Evolutionary conservation across 2,113 vertebrate species (phyloP).

Genomic region (Cyprinodon tularosa): DNA sequence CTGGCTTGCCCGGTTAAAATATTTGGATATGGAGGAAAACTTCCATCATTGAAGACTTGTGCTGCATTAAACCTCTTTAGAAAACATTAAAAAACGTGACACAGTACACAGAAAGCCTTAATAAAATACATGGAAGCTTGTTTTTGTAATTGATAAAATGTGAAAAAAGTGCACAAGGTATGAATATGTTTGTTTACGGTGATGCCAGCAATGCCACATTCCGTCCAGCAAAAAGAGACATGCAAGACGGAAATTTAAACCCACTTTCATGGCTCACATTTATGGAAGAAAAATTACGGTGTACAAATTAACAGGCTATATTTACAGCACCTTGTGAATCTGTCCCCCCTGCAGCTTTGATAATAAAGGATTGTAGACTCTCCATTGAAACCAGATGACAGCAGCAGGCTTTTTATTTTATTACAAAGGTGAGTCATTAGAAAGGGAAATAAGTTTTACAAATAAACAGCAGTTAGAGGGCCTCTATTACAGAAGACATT

Average conservation of each 20-base stretch:
- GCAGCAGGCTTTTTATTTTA: constrained; percentile 68
- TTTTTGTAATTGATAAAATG: neutral
- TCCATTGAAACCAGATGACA: constrained; percentile 79
- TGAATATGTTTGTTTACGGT: neutral
- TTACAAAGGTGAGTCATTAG: constrained; percentile 79
- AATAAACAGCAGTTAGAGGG: constrained; percentile 73
- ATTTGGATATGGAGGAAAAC: too few relatives aligned
- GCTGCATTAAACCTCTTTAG: too few relatives aligned
- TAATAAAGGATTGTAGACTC: constrained; percentile 67
- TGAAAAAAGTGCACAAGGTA: neutral
- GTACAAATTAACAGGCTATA: constrained; percentile 82
- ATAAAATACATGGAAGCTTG: neutral
- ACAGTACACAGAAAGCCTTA: constrained; percentile 5
- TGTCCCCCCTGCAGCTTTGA: constrained; percentile 72
- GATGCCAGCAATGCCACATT: constrained; percentile 11
- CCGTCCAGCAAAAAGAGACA: constrained; percentile 22
- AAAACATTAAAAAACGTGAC: too few relatives aligned
- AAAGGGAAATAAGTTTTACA: constrained; percentile 75
- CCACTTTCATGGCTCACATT: constrained; percentile 72
- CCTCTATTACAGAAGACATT: constrained; percentile 21
- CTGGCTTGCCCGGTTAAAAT: too few relatives aligned
- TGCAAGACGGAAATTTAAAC: constrained; percentile 67
- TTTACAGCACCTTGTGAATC: constrained; percentile 80
- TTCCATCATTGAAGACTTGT: too few relatives aligned
- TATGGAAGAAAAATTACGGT: constrained; percentile 78